Evolutionary conservation across 1,140 invertebrate genomes (phyloP).

Genomic region (Drosophila insularis): DNA sequence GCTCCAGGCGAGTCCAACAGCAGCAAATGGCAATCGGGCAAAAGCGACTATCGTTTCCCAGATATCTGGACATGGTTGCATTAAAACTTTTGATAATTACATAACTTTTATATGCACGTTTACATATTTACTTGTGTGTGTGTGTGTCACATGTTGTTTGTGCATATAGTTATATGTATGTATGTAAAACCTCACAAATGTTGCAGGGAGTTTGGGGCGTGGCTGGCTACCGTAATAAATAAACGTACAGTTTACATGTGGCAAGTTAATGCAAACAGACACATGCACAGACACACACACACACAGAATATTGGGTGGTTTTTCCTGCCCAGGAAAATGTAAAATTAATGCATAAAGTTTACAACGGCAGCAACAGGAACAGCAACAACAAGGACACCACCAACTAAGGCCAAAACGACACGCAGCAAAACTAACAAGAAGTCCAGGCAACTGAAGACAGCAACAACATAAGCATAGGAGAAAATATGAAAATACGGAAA

Average conservation of each 20-base stretch:
- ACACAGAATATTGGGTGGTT: constrained; percentile 21
- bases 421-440: constrained; percentile 32
- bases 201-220: constrained; percentile 14
- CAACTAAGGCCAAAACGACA: constrained; percentile 52
- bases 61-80: constrained; percentile 59
- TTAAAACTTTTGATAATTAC: constrained; percentile 79
- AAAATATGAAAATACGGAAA: constrained; percentile 57
- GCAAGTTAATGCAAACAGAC: constrained; percentile 76
- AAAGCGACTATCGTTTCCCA: constrained; percentile 13
- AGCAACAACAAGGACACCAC: constrained; percentile 34
- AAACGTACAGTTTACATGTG: constrained; percentile 79
- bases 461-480: constrained; percentile 51
- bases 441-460: constrained; percentile 26
- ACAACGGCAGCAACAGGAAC: constrained; percentile 55
- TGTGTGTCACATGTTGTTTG: not conserved
- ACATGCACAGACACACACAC: constrained; percentile 28
- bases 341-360: constrained; percentile 81
- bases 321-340: constrained; percentile 62
- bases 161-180: constrained; percentile 13
- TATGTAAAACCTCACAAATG: constrained; percentile 60
- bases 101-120: constrained; percentile 63
- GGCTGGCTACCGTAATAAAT: constrained; percentile 64
- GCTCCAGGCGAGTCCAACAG: not conserved
- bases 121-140: not conserved
- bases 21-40: not conserved